A percentile compares a stretch with the other conserved stretches of the same genome.
These are phyloP conservation scores for Platycercus adscitus DNA, from an alignment of 2,113 vertebrate species.

Conservation along the genomic window DNA sequence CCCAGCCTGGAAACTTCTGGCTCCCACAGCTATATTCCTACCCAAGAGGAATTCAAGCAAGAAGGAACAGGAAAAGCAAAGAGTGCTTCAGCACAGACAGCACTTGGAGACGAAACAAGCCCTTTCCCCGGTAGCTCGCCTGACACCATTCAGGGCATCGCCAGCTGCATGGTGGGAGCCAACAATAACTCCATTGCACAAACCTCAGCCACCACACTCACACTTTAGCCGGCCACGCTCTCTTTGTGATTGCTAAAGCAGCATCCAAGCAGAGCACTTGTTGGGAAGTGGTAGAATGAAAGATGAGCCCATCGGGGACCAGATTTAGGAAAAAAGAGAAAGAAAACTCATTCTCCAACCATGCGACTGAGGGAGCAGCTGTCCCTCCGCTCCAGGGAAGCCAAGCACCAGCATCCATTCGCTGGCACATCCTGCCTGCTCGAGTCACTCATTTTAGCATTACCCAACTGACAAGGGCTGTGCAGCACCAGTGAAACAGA, in stretches of 20 bases:
- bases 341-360: neutral
- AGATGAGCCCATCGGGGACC: neutral
- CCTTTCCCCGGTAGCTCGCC: neutral
- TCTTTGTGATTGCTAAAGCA: neutral
- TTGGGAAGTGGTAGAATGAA: neutral
- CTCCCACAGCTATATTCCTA: neutral
- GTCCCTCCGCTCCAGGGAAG: neutral
- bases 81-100: neutral
- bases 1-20: neutral
- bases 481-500: neutral
- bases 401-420: neutral
- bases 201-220: neutral
- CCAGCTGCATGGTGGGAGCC: neutral
- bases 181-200: neutral
- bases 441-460: slow-evolving; percentile 14
- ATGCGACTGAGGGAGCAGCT: neutral
- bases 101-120: neutral
- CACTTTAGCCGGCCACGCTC: fast-evolving
- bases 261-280: neutral
- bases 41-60: neutral
- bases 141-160: neutral
- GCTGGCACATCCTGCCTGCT: slow-evolving; percentile 6
- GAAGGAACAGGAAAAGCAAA: neutral
- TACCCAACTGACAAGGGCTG: neutral
- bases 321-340: neutral